These are phyloP conservation scores for Megaleporinus macrocephalus DNA, from an alignment of 2,113 vertebrate genomes.

Conservation along the genomic window DNA sequence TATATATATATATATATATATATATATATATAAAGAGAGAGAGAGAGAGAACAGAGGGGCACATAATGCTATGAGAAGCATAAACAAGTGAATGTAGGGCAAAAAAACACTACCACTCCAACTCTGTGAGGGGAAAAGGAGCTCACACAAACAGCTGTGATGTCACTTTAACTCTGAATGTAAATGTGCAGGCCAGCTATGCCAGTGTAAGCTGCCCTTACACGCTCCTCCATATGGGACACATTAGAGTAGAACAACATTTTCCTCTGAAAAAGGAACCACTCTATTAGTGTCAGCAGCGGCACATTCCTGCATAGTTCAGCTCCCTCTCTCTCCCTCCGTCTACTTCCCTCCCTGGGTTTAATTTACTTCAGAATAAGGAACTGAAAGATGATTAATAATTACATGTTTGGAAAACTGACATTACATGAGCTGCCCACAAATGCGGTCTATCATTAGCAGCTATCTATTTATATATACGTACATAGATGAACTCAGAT, in stretches of 20 bases:
- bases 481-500: too few relatives aligned
- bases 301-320: not conserved
- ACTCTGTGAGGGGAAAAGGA: not conserved
- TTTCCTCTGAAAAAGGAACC: conserved; percentile 9
- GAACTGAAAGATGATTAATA: not conserved
- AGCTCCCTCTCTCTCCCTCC: not conserved
- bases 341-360: conserved; percentile 24
- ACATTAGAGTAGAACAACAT: conserved; percentile 36
- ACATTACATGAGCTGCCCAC: too few relatives aligned
- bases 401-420: too few relatives aligned
- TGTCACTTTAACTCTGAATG: conserved; percentile 24
- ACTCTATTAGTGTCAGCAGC: conserved; percentile 1
- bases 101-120: not conserved
- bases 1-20: too few relatives aligned
- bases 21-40: too few relatives aligned
- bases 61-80: too few relatives aligned
- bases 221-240: conserved; percentile 31
- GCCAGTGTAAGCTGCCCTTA: conserved; percentile 9
- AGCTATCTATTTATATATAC: too few relatives aligned
- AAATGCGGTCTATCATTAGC: too few relatives aligned
- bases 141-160: conserved; percentile 1
- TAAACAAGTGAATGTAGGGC: too few relatives aligned
- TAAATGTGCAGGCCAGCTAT: conserved; percentile 20
- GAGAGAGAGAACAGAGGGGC: too few relatives aligned
- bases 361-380: not conserved